These are phyloP conservation scores for Armadillidium nasatum DNA, from an alignment of 1,140 invertebrate species.

Conservation along the genomic window DNA sequence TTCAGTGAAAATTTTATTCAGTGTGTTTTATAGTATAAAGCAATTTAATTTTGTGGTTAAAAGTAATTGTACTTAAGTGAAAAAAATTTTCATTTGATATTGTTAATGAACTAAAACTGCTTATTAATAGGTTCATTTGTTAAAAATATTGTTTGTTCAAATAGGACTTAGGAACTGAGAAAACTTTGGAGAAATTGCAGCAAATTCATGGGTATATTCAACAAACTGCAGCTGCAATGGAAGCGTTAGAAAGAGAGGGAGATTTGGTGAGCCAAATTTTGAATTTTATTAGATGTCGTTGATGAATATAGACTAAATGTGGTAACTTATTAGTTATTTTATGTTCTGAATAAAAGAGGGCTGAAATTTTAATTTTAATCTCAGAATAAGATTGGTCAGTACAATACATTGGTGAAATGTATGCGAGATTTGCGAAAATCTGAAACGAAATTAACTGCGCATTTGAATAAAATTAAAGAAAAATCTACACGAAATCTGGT, in stretches of 20 bases:
- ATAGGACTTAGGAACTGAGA: neutral
- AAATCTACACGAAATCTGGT: neutral
- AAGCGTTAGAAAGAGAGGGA: constrained; percentile 36
- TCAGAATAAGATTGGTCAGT: constrained; percentile 42
- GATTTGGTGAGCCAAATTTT: constrained; percentile 31
- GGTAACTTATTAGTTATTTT: constrained; percentile 1
- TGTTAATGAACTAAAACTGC: no score
- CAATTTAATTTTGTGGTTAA: no score
- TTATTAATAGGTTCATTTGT: no score
- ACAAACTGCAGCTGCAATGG: constrained; percentile 40
- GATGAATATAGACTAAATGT: neutral
- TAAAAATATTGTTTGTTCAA: neutral
- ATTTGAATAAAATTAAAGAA: constrained; percentile 20
- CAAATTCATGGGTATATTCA: constrained; percentile 42
- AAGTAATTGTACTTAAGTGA: no score
- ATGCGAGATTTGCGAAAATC: constrained; percentile 37
- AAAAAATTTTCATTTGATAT: no score
- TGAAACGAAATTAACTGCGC: constrained; percentile 35
- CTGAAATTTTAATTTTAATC: neutral
- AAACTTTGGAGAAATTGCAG: constrained; percentile 32
- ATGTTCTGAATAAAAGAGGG: neutral
- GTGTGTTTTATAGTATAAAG: no score
- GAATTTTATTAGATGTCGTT: neutral
- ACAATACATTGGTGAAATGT: constrained; percentile 43
- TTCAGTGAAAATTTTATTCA: no score